Conservation (phyloP, 2,797 vertebrate genomes). For the Tachyglossus aculeatus region DNA sequence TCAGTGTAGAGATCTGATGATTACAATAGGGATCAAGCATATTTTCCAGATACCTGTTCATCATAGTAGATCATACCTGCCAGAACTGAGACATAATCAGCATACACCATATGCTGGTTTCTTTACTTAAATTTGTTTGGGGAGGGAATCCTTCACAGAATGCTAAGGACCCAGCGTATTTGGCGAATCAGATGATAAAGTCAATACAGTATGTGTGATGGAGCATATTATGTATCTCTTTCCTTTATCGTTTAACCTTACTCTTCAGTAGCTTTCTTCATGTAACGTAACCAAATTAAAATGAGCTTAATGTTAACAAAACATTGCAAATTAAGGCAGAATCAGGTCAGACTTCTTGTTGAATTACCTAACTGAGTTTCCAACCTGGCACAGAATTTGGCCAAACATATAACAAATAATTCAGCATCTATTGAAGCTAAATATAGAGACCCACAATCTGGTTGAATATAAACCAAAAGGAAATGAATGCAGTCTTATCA, state of each 20-base stretch:
- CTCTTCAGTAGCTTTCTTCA: slow-evolving; percentile 55
- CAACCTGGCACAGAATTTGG: slow-evolving; percentile 46
- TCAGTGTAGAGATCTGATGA: background rate
- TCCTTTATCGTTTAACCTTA: slow-evolving; percentile 64
- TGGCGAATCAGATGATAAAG: slow-evolving; percentile 51
- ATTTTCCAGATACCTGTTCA: slow-evolving; percentile 52
- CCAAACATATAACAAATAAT: background rate
- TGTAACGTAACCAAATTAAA: slow-evolving; percentile 67
- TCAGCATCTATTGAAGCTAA: background rate
- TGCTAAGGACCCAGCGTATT: slow-evolving; percentile 45
- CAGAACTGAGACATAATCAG: slow-evolving; percentile 17
- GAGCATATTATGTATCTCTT: slow-evolving; percentile 34
- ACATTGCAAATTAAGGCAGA: slow-evolving; percentile 64
- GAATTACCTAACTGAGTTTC: slow-evolving; percentile 55
- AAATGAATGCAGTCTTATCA: background rate
- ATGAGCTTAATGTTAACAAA: slow-evolving; percentile 65
- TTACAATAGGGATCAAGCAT: background rate
- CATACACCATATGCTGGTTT: slow-evolving; percentile 42
- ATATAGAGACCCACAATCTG: background rate
- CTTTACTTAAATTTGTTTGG: slow-evolving; percentile 50
- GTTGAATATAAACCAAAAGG: background rate
- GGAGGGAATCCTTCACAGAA: slow-evolving; percentile 60
- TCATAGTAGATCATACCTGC: slow-evolving; percentile 1
- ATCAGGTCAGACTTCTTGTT: slow-evolving; percentile 56
- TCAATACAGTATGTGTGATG: slow-evolving; percentile 54